These are phyloP conservation scores for Drosophila equinoxialis DNA, from an alignment of 1,140 invertebrate genomes.

Conservation along the genomic window DNA sequence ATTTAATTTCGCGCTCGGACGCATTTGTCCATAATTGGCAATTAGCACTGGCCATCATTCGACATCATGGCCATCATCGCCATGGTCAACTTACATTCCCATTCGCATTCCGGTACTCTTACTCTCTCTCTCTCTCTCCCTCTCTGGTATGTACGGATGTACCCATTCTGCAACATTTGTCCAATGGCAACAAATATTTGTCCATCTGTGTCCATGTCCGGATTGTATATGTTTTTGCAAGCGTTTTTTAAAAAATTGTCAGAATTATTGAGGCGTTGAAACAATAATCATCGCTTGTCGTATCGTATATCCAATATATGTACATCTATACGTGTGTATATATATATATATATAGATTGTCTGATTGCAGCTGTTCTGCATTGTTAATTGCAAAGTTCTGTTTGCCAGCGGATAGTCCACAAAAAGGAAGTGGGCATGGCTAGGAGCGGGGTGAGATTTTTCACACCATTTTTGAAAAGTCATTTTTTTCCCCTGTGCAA, in stretches of 20 bases:
- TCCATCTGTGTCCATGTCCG: conserved; percentile 31
- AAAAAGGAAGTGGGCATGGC: too few species aligned
- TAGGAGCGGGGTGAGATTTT: conserved; percentile 31
- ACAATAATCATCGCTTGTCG: conserved; percentile 62
- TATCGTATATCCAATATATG: conserved; percentile 39
- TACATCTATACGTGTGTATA: background rate
- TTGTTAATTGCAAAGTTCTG: conserved; percentile 60
- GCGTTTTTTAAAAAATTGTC: conserved; percentile 58
- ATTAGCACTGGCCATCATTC: conserved; percentile 68
- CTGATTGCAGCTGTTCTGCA: conserved; percentile 66
- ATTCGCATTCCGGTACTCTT: background rate
- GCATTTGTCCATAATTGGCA: conserved; percentile 80
- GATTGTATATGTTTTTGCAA: conserved; percentile 47
- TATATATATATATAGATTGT: conserved; percentile 39
- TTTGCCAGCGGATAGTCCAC: background rate
- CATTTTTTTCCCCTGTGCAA: background rate
- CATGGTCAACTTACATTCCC: conserved; percentile 15
- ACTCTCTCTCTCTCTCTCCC: background rate
- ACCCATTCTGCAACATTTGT: conserved; percentile 66
- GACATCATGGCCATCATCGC: conserved; percentile 51
- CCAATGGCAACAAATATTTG: conserved; percentile 75
- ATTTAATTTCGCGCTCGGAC: conserved; percentile 76
- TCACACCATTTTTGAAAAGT: conserved; percentile 73
- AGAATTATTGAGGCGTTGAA: conserved; percentile 78
- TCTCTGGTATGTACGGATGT: background rate